Conservation (phyloP, 1,140 invertebrate species). For the Theocolax elegans region DNA sequence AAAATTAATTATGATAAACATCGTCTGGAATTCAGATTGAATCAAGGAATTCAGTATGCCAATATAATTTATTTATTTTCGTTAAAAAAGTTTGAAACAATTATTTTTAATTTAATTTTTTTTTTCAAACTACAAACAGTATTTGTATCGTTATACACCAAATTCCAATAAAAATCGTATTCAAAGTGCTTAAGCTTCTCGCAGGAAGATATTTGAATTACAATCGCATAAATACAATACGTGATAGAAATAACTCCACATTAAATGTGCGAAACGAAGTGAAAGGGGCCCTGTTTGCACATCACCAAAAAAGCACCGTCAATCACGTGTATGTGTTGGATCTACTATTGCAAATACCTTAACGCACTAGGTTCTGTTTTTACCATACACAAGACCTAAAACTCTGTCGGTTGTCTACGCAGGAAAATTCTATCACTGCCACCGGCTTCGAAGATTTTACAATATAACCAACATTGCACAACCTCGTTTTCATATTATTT, state of each 20-base stretch:
- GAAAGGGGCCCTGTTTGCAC: not conserved
- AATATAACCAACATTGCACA: not conserved
- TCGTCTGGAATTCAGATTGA: too few species aligned
- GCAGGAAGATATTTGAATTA: too few species aligned
- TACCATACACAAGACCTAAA: not conserved
- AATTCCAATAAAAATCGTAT: too few species aligned
- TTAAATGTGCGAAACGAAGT: not conserved
- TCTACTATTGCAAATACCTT: slow-evolving; percentile 6
- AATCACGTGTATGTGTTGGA: not conserved
- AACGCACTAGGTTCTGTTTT: not conserved
- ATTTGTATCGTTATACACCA: too few species aligned
- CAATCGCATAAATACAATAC: not conserved
- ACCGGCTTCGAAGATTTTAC: slow-evolving; percentile 17
- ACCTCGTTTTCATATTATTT: slow-evolving; percentile 2
- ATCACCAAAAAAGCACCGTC: slow-evolving; percentile 35
- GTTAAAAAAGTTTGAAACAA: too few species aligned
- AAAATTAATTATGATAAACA: too few species aligned
- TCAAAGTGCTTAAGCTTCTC: too few species aligned
- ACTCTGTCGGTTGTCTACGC: not conserved
- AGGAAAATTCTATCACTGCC: not conserved
- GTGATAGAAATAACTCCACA: not conserved
- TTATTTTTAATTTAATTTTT: too few species aligned
- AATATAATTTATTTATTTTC: too few species aligned
- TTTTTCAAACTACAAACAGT: too few species aligned
- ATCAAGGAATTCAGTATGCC: too few species aligned